Base-by-base conservation (phyloP, 2,888 invertebrate genomes). In the Prenolepis imparis region DNA sequence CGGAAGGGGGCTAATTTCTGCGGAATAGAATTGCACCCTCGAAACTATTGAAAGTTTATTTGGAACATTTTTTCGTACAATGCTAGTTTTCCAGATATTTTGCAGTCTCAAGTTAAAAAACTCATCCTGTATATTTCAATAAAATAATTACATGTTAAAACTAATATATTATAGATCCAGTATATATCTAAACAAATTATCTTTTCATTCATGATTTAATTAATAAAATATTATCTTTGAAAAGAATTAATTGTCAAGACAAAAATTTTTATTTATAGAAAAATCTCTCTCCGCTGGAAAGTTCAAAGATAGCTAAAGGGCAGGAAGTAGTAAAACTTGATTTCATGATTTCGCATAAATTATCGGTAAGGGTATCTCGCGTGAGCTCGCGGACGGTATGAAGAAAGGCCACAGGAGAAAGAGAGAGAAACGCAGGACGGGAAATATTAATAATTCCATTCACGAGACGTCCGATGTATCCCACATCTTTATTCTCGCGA, bases 331-430 rank as follows among this genome's bases (percentile, higher is more conserved):
- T 91, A 91, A 92, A 91, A 91, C 93, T 91, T 90, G 93, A 92
- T 92, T 92, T 92, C 90, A 91, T 90, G 92, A 92, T 92, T 92
- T 90, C 87, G 89, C 85, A 92, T 92, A 91, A 92, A 92, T 92
- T 92, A 92, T 87, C 87, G 87, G 84, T 83, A 83, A 88, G 85
- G 85, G 87, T 84, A 85, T 83, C 87, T 84, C 84, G 64, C 85
- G 82, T 86, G 87, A 78, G 86, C 87, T 86, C 70, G 73, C 59
- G 80, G 82, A 77, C 86, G 84, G 68, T 77, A 84, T 81, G 66
- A 78, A 84, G 88, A 86, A 85, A 89, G 86, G 82, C 80, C 55
- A 72, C 80, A 75, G 12, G 61, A 81, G 57, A 66, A 48, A 66
- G 36, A 80, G 67, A 77, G 75, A 81, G 84, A 77, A 59, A 57